Conservation (phyloP, 2,797 vertebrate genomes). For the Meriones psammophilus region DNA sequence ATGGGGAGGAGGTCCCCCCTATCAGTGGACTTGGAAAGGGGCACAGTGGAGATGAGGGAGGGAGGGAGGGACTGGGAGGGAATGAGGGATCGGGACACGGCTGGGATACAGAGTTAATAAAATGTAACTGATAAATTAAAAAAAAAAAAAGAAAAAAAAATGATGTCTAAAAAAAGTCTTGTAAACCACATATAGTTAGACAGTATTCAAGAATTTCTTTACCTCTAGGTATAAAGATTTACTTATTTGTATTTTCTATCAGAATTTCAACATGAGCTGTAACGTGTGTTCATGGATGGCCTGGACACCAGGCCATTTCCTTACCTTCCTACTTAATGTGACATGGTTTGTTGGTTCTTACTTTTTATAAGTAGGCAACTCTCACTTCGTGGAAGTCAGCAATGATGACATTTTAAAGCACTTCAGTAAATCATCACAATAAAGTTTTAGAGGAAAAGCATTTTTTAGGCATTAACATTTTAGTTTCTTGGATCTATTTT, state of each 20-base stretch:
- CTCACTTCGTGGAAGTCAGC: neutral
- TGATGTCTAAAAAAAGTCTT: neutral
- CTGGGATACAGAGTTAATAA: no score
- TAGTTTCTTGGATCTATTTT: neutral
- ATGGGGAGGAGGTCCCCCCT: no score
- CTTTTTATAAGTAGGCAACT: neutral
- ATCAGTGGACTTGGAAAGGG: no score
- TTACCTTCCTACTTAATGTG: neutral
- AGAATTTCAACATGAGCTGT: neutral
- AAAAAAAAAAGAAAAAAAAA: no score
- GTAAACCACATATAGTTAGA: neutral
- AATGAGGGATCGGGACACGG: no score
- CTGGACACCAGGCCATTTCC: neutral
- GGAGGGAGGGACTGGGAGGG: no score
- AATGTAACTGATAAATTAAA: no score
- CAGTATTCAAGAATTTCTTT: neutral
- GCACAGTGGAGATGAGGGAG: no score
- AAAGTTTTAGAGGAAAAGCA: neutral
- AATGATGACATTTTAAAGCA: neutral
- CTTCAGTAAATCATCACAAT: neutral
- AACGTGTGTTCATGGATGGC: neutral
- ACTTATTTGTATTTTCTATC: neutral
- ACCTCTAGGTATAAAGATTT: neutral
- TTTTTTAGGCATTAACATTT: constrained; percentile 3
- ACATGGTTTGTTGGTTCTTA: neutral